Percentiles rank a stretch among this genome's conserved stretches.
phyloP scores from a whole-genome alignment of 2,888 invertebrate genomes.

The Belgica antarctica region DNA sequence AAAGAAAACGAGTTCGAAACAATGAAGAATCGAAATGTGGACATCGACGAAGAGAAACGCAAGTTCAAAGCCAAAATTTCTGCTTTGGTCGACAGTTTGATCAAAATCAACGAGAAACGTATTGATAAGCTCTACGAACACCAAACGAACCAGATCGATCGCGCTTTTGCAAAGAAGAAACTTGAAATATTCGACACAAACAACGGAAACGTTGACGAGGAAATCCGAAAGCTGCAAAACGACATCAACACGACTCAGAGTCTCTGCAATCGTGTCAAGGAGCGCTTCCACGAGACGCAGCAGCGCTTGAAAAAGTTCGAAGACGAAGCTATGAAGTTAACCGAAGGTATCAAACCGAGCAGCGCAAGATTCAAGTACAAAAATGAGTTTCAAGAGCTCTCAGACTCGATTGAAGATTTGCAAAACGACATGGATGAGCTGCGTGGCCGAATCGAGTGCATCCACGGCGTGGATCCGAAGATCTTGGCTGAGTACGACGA shows the following conservation, averaged over 20 bases:
- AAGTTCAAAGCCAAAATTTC: slow-evolving; percentile 46
- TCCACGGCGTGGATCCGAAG: slow-evolving; percentile 61
- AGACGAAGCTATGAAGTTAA: slow-evolving; percentile 58
- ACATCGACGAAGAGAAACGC: slow-evolving; percentile 50
- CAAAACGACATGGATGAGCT: slow-evolving; percentile 60
- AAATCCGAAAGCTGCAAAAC: slow-evolving; percentile 50
- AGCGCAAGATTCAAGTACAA: slow-evolving; percentile 60
- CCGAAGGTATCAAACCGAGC: slow-evolving; percentile 60
- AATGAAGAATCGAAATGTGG: slow-evolving; percentile 45
- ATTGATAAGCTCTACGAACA: slow-evolving; percentile 49
- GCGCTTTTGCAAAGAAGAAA: slow-evolving; percentile 46
- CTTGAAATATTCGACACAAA: slow-evolving; percentile 48
- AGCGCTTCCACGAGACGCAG: slow-evolving; percentile 48
- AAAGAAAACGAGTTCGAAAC: slow-evolving; percentile 45
- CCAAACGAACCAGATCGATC: slow-evolving; percentile 48
- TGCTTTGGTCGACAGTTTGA: slow-evolving; percentile 48
- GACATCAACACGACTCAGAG: slow-evolving; percentile 47
- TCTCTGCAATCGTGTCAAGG: slow-evolving; percentile 46
- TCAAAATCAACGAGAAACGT: slow-evolving; percentile 49
- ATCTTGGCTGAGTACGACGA: slow-evolving; percentile 61
- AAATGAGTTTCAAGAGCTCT: slow-evolving; percentile 58
- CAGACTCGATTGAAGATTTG: slow-evolving; percentile 58
- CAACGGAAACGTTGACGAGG: slow-evolving; percentile 52
- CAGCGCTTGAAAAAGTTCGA: slow-evolving; percentile 58
- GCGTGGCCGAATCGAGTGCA: slow-evolving; percentile 64